Conservation (phyloP, 92 coral and sea anemone genomes). For the Porites rus region DNA sequence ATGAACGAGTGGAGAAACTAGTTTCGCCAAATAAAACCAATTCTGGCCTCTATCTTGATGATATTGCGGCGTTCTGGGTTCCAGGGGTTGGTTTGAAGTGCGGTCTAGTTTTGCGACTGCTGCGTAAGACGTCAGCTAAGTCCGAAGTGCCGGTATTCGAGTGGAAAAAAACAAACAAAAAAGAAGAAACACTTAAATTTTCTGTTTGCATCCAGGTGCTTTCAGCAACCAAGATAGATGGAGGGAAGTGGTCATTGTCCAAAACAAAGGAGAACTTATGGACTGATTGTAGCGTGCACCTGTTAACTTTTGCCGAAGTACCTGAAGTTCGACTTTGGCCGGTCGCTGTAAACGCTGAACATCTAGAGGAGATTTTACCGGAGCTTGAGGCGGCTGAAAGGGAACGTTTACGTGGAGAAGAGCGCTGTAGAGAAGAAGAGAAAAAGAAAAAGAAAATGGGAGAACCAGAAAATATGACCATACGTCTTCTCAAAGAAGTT, state of each 20-base stretch:
- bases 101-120: constrained; percentile 11
- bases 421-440: not conserved
- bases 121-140: constrained; percentile 17
- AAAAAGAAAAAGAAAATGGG: not conserved
- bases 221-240: not conserved
- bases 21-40: not conserved
- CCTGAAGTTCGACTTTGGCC: not conserved
- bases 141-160: constrained; percentile 34
- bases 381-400: not conserved
- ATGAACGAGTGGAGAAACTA: constrained; percentile 6
- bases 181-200: not conserved
- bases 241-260: not conserved
- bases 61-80: constrained; percentile 35
- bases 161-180: not conserved
- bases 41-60: not conserved
- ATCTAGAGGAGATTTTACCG: not conserved
- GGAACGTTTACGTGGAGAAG: not conserved
- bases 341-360: not conserved
- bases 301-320: not conserved
- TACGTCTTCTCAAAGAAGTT: constrained; percentile 5
- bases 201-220: constrained; percentile 6
- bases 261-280: constrained; percentile 11
- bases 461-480: not conserved
- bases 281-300: not conserved
- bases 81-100: constrained; percentile 10